Base-by-base conservation (phyloP, 2,888 invertebrate genomes). In the Phanerotoma sp. region DNA sequence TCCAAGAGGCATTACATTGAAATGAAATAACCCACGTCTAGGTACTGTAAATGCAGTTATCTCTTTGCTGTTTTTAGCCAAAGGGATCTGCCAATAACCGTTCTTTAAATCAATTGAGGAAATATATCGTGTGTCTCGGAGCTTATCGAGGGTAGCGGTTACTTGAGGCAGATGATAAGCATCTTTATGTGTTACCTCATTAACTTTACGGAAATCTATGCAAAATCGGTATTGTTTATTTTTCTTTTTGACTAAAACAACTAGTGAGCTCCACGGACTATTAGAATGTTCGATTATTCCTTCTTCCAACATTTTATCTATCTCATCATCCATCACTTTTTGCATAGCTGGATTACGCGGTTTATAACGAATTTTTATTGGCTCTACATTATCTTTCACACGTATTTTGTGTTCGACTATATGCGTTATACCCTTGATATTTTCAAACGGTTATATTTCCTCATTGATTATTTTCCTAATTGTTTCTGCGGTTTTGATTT, bases 11-110 rank as follows among this genome's bases (percentile, higher is more conserved):
- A 70, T 61, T 3, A 62, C 51, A 5, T 37, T 55, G 41, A 71
- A 73, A 16, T 70, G 63, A 37, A 56, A 70, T 48, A 62, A 53
- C 2, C 68, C 69, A 5, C 60, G 40, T 13, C 54, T 52, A 0
- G 69, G 69, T 5, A 70, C 62, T 0, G 64, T 65, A 51, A 70
- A 72, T 7, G 70, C 70, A 5, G 70, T 70, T 5, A 61, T 61
- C 10, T 61, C 58, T 11, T 56, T 22, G 7, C 62, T 62, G 2
- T 44, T 40, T 18, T 60, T 49, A 4, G 16, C 48, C 33, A 64
- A 37, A 3, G 65, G 65, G 20, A 71, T 58, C 41, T 72, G 67
- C 54, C 54, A 54, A 18, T 56, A 56, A 1, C 50, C 56, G 6
- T 25, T 51, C 10, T 45, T 51, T 1, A 57, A 22, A 10, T 49